Conservation (phyloP, 2,113 vertebrate genomes). For the Tyto alba region DNA sequence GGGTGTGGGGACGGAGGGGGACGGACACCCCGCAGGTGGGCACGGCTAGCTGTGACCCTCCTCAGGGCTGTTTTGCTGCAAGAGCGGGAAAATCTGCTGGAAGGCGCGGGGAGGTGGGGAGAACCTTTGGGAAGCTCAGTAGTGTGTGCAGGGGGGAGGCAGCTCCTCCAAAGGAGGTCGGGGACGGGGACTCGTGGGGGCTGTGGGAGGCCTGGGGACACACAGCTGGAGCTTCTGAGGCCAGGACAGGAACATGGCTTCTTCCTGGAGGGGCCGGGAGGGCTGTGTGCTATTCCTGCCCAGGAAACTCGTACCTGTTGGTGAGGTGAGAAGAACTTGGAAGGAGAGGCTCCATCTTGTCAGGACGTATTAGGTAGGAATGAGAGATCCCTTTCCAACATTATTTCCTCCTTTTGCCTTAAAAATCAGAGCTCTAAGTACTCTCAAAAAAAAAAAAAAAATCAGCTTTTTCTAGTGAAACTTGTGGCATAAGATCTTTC, state of each 20-base stretch:
- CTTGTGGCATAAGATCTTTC: not conserved
- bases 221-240: rapidly evolving
- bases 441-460: not conserved
- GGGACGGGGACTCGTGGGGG: rapidly evolving
- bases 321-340: not conserved
- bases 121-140: not conserved
- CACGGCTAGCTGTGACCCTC: not conserved
- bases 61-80: not conserved
- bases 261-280: rapidly evolving
- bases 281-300: not conserved
- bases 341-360: not conserved
- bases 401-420: not conserved
- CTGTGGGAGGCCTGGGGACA: not conserved
- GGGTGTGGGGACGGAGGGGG: no score
- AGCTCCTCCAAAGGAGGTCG: rapidly evolving
- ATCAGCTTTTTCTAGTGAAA: not conserved
- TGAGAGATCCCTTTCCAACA: not conserved
- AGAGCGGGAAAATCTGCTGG: not conserved
- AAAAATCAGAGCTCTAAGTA: not conserved
- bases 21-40: not conserved
- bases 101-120: rapidly evolving
- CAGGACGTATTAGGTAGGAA: rapidly evolving
- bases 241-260: rapidly evolving
- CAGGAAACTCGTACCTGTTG: rapidly evolving
- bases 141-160: rapidly evolving